A percentile compares a stretch with the other conserved stretches of the same genome.
phyloP scores from a whole-genome alignment of 2,113 vertebrate species.

The Dasyornis broadbenti region DNA sequence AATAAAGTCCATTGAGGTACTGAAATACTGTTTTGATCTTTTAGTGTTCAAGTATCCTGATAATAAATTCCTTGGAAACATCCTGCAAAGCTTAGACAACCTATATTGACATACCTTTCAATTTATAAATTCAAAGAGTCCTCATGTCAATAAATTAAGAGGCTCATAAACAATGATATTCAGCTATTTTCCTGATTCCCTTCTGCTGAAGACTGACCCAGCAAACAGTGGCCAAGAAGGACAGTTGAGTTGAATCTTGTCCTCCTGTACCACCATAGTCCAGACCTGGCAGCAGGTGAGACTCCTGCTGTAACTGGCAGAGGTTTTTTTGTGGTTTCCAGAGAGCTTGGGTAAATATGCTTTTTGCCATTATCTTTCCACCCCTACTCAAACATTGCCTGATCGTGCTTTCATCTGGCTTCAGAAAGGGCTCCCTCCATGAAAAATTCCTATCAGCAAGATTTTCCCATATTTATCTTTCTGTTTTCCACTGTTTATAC shows the following conservation, averaged over 20 bases:
- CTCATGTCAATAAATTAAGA: neutral
- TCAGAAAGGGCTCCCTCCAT: neutral
- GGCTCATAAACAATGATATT: neutral
- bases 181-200: neutral
- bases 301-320: neutral
- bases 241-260: neutral
- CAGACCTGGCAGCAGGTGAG: neutral
- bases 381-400: neutral
- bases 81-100: neutral
- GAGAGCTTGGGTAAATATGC: neutral
- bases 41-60: neutral
- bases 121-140: neutral
- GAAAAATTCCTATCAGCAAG: neutral
- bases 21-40: neutral
- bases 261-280: neutral
- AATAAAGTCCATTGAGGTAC: neutral
- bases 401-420: neutral
- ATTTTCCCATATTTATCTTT: neutral
- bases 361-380: neutral
- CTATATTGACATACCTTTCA: neutral
- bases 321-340: neutral
- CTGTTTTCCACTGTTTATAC: neutral
- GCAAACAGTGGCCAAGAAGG: neutral
- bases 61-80: neutral
- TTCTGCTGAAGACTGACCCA: neutral